These are phyloP conservation scores for Galleria mellonella DNA, from an alignment of 1,140 invertebrate genomes.

Conservation along the genomic window DNA sequence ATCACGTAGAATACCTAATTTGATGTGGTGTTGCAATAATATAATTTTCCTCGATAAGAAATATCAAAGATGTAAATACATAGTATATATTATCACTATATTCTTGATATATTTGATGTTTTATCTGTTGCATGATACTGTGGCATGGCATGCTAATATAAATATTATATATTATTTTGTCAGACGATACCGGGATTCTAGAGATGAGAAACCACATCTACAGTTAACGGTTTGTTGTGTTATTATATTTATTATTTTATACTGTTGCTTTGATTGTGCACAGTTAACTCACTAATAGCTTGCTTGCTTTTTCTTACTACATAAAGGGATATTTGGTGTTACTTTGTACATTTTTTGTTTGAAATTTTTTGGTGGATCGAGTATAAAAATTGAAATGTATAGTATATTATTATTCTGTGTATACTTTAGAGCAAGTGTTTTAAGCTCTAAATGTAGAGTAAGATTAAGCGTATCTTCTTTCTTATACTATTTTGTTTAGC, in stretches of 20 bases:
- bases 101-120: background rate
- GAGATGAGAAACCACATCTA: constrained; percentile 49
- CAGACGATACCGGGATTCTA: constrained; percentile 72
- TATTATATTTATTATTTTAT: constrained; percentile 30
- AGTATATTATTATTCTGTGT: no score
- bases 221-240: constrained; percentile 59
- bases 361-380: no score
- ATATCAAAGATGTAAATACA: no score
- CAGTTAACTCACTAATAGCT: constrained; percentile 16
- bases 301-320: constrained; percentile 2
- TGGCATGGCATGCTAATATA: constrained; percentile 68
- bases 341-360: no score
- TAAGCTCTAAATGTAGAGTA: no score
- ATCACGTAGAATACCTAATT: constrained; percentile 8
- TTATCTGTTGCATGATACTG: constrained; percentile 54
- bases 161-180: constrained; percentile 63
- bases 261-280: constrained; percentile 11
- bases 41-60: no score
- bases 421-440: no score
- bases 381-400: no score
- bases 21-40: background rate
- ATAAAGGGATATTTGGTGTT: no score
- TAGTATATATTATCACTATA: no score
- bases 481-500: no score
- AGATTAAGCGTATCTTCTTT: no score